Evolutionary conservation across 2,113 vertebrate species (phyloP).

Genomic region (Anguilla rostrata): DNA sequence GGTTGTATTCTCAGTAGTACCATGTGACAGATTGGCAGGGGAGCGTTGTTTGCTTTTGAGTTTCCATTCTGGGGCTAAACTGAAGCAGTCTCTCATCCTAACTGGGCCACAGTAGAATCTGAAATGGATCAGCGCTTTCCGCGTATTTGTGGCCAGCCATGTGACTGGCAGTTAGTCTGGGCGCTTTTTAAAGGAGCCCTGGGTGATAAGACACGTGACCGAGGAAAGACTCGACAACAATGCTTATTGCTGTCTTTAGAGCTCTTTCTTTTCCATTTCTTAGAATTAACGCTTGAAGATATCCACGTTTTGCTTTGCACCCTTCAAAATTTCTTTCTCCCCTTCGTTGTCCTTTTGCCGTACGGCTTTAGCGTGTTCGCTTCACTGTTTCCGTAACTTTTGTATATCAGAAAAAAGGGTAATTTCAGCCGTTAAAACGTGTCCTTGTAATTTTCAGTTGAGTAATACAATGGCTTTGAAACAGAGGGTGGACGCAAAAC

Average conservation of each 20-base stretch:
- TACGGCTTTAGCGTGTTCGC: not conserved
- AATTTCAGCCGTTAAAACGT: not conserved
- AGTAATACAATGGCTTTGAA: not conserved
- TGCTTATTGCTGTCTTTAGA: not conserved
- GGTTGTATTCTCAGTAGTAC: not conserved
- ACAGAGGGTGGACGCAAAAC: not conserved
- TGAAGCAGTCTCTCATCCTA: slow-evolving; percentile 20
- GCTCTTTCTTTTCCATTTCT: not conserved
- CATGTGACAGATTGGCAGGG: not conserved
- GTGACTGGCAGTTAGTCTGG: not conserved
- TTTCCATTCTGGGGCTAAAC: not conserved
- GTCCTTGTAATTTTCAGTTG: not conserved
- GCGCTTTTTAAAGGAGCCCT: slow-evolving; percentile 22
- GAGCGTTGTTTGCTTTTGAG: not conserved
- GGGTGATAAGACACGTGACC: not conserved
- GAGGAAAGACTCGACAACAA: not conserved
- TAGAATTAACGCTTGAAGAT: not conserved
- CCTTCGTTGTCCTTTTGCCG: not conserved
- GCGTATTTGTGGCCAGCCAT: not conserved
- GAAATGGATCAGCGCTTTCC: slow-evolving; percentile 36
- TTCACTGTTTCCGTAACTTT: not conserved
- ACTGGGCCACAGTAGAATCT: slow-evolving; percentile 35
- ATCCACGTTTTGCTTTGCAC: not conserved
- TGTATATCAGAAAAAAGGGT: not conserved
- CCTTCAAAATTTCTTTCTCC: not conserved